Evolutionary conservation across 2,113 vertebrate species (phyloP), one percentile per base, ranked within the genome.

Genomic region (Oreochromis niloticus): DNA sequence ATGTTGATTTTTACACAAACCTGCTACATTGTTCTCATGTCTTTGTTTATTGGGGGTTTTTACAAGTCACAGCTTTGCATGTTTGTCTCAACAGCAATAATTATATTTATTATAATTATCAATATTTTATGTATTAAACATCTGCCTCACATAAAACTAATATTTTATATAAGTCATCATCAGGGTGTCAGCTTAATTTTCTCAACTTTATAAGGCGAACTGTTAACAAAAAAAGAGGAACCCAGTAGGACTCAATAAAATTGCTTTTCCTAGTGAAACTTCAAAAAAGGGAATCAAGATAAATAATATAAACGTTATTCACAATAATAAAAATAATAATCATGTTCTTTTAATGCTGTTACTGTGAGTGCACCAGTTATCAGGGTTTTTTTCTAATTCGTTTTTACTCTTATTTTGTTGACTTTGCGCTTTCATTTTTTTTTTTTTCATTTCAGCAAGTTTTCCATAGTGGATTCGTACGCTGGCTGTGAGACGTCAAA

Each of bases 391-490:
- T 66, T 66, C 34, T 66, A n/a, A 13, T 66, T 66, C 22, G 19
- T 66, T 39, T 39, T 68, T 22, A 8, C 11, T 39, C 34, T 22
- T 66, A 68, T 22, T 6, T 1, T 68, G 39, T 68, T 39, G 61
- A 68, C 63, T 66, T 66, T 13, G 1, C 39, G 34, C 10, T 0
- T 66, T 66, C 0, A 66, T 11, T 22, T 39, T 22, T 68, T 22
- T 39, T 22, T 68, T 39, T 39, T 39, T 13, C 0, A 2, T 66
- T 66, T 66, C 34, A 3, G 61, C 10, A 66, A 13, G 61, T 66
- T 39, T 66, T 66, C 34, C 2, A 3, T n/a, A 66, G 61, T 22
- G 61, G 10, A 13, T 39, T 0, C 0, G 4, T 68, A 13, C 19
- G 39, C 2, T 39, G 63, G 34, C 19, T 39, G 12, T 68, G 0